Conservation (phyloP, 2,888 invertebrate genomes). For the Mythimna lalbum region DNA sequence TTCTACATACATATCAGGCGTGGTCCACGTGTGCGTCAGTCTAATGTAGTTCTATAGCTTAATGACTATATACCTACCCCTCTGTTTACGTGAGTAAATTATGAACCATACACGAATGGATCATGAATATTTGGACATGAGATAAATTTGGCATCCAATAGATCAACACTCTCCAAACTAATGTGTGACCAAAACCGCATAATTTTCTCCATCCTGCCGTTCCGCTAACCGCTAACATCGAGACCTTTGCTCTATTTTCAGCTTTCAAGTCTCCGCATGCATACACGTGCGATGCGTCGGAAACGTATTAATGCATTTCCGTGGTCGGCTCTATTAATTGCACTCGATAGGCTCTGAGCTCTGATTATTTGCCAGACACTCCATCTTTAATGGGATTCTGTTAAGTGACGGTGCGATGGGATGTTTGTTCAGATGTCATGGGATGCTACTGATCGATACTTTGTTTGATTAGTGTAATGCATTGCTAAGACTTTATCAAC, state of each 20-base stretch:
- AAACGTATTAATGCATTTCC: conserved; percentile 61
- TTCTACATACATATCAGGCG: no score
- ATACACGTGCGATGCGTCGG: conserved; percentile 39
- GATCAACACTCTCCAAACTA: no score
- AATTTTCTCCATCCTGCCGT: not conserved
- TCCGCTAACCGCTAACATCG: not conserved
- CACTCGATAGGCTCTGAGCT: conserved; percentile 49
- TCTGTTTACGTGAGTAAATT: no score
- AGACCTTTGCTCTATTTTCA: not conserved
- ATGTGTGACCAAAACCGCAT: no score
- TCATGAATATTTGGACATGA: no score
- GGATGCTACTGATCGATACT: conserved; percentile 11
- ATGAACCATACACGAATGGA: no score
- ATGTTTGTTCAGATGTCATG: conserved; percentile 38
- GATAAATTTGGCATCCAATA: no score
- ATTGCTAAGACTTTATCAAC: not conserved
- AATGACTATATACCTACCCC: no score
- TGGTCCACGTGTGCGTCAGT: no score
- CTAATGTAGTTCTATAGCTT: no score
- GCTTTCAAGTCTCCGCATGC: conserved; percentile 25
- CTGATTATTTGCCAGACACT: conserved; percentile 58
- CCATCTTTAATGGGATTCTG: conserved; percentile 45
- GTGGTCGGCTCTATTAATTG: conserved; percentile 54
- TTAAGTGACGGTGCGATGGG: conserved; percentile 20
- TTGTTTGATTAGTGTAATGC: not conserved